Conservation (phyloP, 2,113 vertebrate species). For the Candoia aspera region DNA sequence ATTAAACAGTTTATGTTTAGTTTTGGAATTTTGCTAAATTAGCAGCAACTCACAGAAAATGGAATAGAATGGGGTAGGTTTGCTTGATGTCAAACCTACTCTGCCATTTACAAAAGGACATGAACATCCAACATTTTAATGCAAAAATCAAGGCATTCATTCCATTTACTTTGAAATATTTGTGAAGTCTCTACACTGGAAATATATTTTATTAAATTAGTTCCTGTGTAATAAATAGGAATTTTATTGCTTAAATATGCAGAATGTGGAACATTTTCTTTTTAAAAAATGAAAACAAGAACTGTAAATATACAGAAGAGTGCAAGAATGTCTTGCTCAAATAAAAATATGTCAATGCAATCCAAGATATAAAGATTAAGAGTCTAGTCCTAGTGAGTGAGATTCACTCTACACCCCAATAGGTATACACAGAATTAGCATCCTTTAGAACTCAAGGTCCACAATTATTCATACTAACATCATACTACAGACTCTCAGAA, state of each 20-base stretch:
- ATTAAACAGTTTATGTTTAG: too few relatives aligned
- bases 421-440: too few relatives aligned
- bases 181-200: not conserved
- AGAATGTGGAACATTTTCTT: not conserved
- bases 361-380: not conserved
- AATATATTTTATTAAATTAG: not conserved
- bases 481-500: rapidly evolving
- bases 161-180: not conserved
- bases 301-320: not conserved
- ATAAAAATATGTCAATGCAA: not conserved
- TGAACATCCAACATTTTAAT: too few relatives aligned
- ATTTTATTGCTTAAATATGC: not conserved
- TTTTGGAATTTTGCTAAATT: too few relatives aligned
- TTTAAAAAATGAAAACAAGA: not conserved
- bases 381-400: not conserved
- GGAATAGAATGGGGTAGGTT: too few relatives aligned
- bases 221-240: not conserved
- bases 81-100: too few relatives aligned
- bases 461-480: not conserved
- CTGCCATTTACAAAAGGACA: too few relatives aligned
- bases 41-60: too few relatives aligned
- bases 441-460: not conserved
- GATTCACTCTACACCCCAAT: too few relatives aligned
- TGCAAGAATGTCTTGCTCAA: not conserved
- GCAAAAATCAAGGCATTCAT: not conserved